Base-by-base conservation (phyloP, 2,113 vertebrate species). In the Tangachromis dhanisi region DNA sequence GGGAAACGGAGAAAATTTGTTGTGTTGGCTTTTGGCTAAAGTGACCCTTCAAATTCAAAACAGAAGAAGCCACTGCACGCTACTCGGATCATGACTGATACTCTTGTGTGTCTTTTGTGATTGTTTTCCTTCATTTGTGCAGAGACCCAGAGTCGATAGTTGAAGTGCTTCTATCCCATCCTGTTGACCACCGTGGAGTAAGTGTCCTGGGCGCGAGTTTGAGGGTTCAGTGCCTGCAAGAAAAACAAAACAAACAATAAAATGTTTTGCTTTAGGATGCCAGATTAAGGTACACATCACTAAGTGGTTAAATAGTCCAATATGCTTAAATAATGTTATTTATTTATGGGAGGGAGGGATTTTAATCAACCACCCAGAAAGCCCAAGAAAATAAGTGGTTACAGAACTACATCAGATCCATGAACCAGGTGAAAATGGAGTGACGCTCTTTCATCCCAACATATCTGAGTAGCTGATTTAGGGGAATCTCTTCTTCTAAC, bases 121-220 rank as follows among this genome's bases (percentile, higher is more conserved):
- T 0, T 26, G 10, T 59, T 59, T 0, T 86, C 45, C 42, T 61
- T 49, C 40, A 12, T 42, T 6, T 0, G 0, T 68, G 51, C 1
- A 47, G 19, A 66, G 61, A 33, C 7, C 0, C 24, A 1, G 17
- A 21, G 4, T 21, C 5, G 13, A 47, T 0, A 26, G 59, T 0
- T 29, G 38, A 17, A 13, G 12, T 6, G 78, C 16, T 24, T 92
- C 57, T 93, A 93, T 21, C 92, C 87, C 6, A 14, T 95, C 84
- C 35, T 89, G 83, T 82, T 84, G 24, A 95, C 53, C 0, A 33
- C 2, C 1, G 93, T 86, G 12, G 94, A 91, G 66, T 96, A 96
- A 1, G 86, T 38, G 0, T 85, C 95, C 4, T 51, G 9, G 10
- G 78, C 7, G 7, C 85, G 92, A 5, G 90, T 95, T 16, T 61